Conservation (phyloP, 2,797 vertebrate species). For the Gobionotothen gibberifrons region DNA sequence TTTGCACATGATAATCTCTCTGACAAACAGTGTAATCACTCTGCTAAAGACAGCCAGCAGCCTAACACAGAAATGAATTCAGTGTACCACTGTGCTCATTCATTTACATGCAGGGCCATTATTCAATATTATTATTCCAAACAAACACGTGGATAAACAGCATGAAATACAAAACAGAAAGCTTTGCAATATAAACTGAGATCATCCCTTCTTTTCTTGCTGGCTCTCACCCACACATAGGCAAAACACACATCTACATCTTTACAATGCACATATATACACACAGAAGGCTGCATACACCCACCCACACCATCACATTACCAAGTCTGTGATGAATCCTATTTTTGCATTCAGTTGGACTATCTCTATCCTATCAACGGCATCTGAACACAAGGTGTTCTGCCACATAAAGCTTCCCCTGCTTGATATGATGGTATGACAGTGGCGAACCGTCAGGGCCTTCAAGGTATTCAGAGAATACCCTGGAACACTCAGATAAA, state of each 20-base stretch:
- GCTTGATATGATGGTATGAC: not conserved
- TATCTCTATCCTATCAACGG: slow-evolving; percentile 4
- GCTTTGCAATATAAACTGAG: slow-evolving; percentile 29
- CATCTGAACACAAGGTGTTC: not conserved
- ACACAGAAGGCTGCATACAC: slow-evolving; percentile 24
- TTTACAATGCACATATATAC: not conserved
- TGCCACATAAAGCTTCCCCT: not conserved
- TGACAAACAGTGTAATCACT: slow-evolving; percentile 10
- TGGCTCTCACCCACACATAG: slow-evolving; percentile 36
- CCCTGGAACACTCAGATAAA: too few relatives aligned
- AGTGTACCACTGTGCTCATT: not conserved
- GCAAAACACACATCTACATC: slow-evolving; percentile 2
- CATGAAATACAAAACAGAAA: slow-evolving; percentile 21
- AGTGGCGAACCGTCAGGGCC: too few relatives aligned
- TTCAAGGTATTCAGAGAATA: too few relatives aligned
- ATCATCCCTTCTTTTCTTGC: slow-evolving; percentile 22
- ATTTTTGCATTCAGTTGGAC: not conserved
- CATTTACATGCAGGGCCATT: slow-evolving; percentile 18
- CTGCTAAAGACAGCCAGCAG: not conserved
- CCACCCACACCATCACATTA: slow-evolving; percentile 18
- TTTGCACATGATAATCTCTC: slow-evolving; percentile 1
- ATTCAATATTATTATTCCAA: slow-evolving; percentile 18
- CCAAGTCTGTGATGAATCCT: slow-evolving; percentile 1
- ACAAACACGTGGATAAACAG: slow-evolving; percentile 24
- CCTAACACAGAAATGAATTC: slow-evolving; percentile 3